phyloP scores from a whole-genome alignment of 2,888 invertebrate species.

The Harpagoxenus sublaevis region DNA sequence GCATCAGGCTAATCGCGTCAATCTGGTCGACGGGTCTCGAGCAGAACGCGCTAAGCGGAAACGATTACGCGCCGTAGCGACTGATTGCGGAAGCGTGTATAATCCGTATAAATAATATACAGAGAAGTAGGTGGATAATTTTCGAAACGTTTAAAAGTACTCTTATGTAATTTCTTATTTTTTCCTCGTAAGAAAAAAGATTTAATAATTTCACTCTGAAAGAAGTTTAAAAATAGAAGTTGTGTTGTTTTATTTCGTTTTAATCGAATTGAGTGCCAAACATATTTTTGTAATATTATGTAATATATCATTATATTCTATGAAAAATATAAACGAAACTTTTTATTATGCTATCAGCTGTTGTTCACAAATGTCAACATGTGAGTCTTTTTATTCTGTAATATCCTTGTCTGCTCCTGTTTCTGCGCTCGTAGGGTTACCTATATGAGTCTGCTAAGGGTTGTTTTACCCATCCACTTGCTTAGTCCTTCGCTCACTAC shows the following conservation, averaged over 20 bases:
- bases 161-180: not conserved
- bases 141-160: not conserved
- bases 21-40: constrained; percentile 18
- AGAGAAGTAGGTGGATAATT: not conserved
- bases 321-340: not conserved
- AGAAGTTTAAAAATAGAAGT: not conserved
- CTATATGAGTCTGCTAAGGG: not conserved
- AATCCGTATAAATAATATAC: not conserved
- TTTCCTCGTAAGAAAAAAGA: not conserved
- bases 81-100: not conserved
- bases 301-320: not conserved
- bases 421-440: not conserved
- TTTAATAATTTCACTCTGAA: not conserved
- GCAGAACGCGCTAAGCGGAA: not conserved
- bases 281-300: not conserved
- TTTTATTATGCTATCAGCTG: constrained; percentile 1
- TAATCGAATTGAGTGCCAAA: not conserved
- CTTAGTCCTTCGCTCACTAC: constrained; percentile 19
- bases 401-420: not conserved
- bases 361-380: not conserved
- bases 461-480: not conserved
- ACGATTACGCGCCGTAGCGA: not conserved
- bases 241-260: not conserved
- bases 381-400: not conserved
- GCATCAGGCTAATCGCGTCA: constrained; percentile 41